Evolutionary conservation across 2,113 vertebrate species (phyloP).

Genomic region (Entelurus aequoreus): DNA sequence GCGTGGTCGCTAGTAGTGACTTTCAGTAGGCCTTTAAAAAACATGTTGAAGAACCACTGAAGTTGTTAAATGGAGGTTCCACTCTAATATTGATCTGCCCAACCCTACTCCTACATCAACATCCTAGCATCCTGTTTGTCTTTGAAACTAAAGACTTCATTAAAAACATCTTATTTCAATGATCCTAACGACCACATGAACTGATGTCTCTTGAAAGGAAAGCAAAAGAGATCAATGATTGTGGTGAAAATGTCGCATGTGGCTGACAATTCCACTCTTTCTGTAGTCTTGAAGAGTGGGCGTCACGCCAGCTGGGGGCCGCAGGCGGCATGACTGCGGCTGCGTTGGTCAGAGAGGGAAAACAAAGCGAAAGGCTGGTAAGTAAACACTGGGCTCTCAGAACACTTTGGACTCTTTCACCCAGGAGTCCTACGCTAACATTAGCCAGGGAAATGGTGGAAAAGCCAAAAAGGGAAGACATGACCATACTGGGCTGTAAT

Average conservation of each 20-base stretch:
- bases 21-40: too few species aligned
- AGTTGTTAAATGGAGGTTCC: too few species aligned
- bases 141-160: background rate
- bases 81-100: too few species aligned
- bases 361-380: slow-evolving; percentile 28
- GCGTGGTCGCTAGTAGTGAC: too few species aligned
- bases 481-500: slow-evolving; percentile 67
- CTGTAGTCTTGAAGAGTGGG: slow-evolving; percentile 12
- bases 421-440: slow-evolving; percentile 10
- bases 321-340: slow-evolving; percentile 66
- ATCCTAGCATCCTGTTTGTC: too few species aligned
- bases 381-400: slow-evolving; percentile 28
- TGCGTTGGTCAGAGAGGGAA: slow-evolving; percentile 49
- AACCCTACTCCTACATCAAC: too few species aligned
- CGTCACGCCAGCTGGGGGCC: slow-evolving; percentile 48
- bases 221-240: slow-evolving; percentile 9
- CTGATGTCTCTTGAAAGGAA: background rate
- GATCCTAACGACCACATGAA: background rate
- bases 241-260: background rate
- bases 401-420: slow-evolving; percentile 7
- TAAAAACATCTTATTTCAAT: background rate
- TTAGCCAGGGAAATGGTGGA: slow-evolving; percentile 47
- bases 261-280: background rate
- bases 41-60: too few species aligned
- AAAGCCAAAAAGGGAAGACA: slow-evolving; percentile 67